Evolutionary conservation across 2,797 vertebrate species (phyloP).

Genomic region (Rachycentron canadum): DNA sequence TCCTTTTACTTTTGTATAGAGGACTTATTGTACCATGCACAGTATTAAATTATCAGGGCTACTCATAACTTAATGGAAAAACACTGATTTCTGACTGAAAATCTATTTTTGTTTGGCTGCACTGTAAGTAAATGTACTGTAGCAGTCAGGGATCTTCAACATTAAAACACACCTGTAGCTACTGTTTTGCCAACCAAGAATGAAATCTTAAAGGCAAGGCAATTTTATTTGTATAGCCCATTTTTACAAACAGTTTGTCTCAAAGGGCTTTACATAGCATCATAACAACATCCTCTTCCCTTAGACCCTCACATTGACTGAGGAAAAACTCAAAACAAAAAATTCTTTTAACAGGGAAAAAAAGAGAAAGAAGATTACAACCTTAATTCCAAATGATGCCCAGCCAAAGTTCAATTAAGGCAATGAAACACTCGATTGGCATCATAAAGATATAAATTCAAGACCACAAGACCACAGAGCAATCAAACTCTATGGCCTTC

Average conservation of each 20-base stretch:
- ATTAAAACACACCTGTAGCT: background rate
- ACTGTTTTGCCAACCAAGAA: background rate
- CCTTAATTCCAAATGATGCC: constrained; percentile 29
- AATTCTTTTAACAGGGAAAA: too few species aligned
- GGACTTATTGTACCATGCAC: background rate
- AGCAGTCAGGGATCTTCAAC: background rate
- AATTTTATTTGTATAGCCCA: too few species aligned
- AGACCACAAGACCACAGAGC: constrained; percentile 30
- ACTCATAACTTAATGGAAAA: background rate
- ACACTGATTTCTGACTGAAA: background rate
- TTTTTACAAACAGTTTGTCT: too few species aligned
- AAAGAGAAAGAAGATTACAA: too few species aligned
- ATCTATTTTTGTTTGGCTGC: background rate
- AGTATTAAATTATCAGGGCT: background rate
- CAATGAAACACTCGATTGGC: constrained; percentile 36
- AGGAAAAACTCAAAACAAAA: too few species aligned
- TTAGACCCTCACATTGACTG: too few species aligned
- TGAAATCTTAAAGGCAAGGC: constrained; percentile 31
- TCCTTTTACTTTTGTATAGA: constrained; percentile 4
- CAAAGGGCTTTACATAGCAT: too few species aligned
- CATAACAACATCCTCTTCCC: too few species aligned
- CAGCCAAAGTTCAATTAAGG: constrained; percentile 46
- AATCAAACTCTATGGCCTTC: constrained; percentile 29
- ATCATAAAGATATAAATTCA: constrained; percentile 43
- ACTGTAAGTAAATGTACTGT: background rate